Percentiles rank a stretch among this genome's conserved stretches.
Evolutionary conservation across 1,140 invertebrate genomes (phyloP).

Genomic region (Galleria mellonella): DNA sequence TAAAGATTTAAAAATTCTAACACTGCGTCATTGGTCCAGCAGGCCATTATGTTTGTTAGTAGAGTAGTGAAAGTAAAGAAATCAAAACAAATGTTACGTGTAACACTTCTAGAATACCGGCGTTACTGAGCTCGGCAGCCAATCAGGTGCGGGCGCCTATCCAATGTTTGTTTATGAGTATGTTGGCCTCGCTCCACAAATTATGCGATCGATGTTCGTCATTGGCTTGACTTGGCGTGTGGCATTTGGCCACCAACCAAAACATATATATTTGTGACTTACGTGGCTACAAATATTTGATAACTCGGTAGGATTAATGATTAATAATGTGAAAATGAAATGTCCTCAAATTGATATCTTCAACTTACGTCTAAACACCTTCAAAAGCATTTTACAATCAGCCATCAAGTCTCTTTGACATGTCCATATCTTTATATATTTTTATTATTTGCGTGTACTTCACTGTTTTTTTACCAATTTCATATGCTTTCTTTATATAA

Average conservation of each 20-base stretch:
- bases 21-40: slow-evolving; percentile 34
- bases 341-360: background rate
- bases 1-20: slow-evolving; percentile 44
- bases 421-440: too few relatives aligned
- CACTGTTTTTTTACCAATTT: too few relatives aligned
- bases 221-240: slow-evolving; percentile 5
- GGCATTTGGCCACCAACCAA: slow-evolving; percentile 31
- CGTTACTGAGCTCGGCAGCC: slow-evolving; percentile 25
- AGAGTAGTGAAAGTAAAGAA: background rate
- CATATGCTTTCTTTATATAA: too few relatives aligned
- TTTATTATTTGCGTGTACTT: too few relatives aligned
- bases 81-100: slow-evolving; percentile 7
- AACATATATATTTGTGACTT: background rate
- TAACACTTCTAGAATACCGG: slow-evolving; percentile 13
- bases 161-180: slow-evolving; percentile 49
- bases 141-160: slow-evolving; percentile 30
- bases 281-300: background rate
- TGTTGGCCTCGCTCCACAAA: slow-evolving; percentile 44
- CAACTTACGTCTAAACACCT: too few relatives aligned
- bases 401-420: too few relatives aligned
- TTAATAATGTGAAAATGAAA: too few relatives aligned
- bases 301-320: too few relatives aligned
- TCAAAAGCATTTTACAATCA: too few relatives aligned
- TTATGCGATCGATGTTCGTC: slow-evolving; percentile 40
- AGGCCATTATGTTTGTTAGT: slow-evolving; percentile 24